Base-by-base conservation (phyloP, 2,797 vertebrate species). In the Megalops cyprinoides region DNA sequence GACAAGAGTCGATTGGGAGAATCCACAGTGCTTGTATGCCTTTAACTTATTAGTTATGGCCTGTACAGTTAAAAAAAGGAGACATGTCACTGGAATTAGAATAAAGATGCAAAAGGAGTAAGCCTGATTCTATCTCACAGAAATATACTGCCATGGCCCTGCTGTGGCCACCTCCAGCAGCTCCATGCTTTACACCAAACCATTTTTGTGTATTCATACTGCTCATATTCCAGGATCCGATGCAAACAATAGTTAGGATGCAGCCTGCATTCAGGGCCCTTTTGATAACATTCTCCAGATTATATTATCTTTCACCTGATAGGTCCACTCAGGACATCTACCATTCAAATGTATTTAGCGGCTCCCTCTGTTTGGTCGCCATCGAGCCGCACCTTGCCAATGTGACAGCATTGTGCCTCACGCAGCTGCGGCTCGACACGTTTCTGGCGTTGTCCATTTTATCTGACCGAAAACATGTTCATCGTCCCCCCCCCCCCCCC, bases 71-170 rank as follows among this genome's bases (percentile, higher is more conserved):
- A 82, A 73, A 83, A 81, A 75, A 84, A 46, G 37, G 77, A 81
- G 74, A 82, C 77, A 81, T 79, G 78, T 56, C 31, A 23, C 78
- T 46, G 44, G 79, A 79, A 76, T 79, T 58, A 56, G 82, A 81
- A 79, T 85, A 78, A 81, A 79, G 80, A 79, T 85, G 73, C 73
- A 78, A 18, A 60, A 81, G 82, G 65, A 69, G 78, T 78, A 77
- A 79, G 78, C 49, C 76, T 53, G 62, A 78, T 80, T 77, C 62
- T 76, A 75, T 75, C 79, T 77, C 77, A 62, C 37, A 76, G 69
- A 79, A 65, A 85, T 79, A 77, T 74, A 82, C 48, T 56, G 78
- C 76, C 81, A 20, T 76, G 71, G 18, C 79, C 49, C 37, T 55
- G 71, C 76, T 53, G 15, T 18, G 37, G 76, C 20, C 78, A 83